Percentiles rank a stretch among this genome's conserved stretches.
These are phyloP conservation scores for Corythoichthys haematopterus DNA, from an alignment of 2,113 vertebrate species.

Conservation along the genomic window DNA sequence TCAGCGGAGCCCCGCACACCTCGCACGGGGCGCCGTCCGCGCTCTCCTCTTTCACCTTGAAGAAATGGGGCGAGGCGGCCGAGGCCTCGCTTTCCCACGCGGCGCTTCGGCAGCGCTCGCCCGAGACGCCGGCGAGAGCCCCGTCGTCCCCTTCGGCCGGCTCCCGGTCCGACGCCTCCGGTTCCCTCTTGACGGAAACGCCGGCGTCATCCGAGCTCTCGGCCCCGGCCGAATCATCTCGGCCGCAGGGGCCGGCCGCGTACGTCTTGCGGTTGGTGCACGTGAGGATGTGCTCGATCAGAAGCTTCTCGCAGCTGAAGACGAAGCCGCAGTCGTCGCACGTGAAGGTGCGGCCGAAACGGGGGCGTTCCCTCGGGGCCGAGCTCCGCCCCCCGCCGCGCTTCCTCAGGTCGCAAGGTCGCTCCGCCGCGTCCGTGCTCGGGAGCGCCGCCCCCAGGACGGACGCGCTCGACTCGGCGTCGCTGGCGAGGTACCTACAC, in stretches of 20 bases:
- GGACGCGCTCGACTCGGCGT: slow-evolving; percentile 51
- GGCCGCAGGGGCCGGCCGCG: slow-evolving; percentile 70
- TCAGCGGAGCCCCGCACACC: slow-evolving; percentile 83
- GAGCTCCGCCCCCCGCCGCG: slow-evolving; percentile 77
- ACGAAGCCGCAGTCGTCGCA: slow-evolving; percentile 98
- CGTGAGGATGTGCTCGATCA: slow-evolving; percentile 91
- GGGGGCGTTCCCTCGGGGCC: slow-evolving; percentile 83
- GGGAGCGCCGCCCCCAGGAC: slow-evolving; percentile 17
- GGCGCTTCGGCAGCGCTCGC: slow-evolving; percentile 64
- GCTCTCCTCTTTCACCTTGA: slow-evolving; percentile 58
- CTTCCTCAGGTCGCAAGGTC: slow-evolving; percentile 85
- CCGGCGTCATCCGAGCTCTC: slow-evolving; percentile 79
- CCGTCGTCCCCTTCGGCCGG: slow-evolving; percentile 58
- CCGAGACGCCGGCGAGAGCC: slow-evolving; percentile 71
- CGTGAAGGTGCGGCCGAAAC: slow-evolving; percentile 94
- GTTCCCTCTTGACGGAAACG: slow-evolving; percentile 86
- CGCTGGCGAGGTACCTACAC: slow-evolving; percentile 62
- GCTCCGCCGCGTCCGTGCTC: slow-evolving; percentile 55
- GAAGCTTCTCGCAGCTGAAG: slow-evolving; percentile 94
- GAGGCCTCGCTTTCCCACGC: slow-evolving; percentile 50
- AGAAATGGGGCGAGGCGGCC: slow-evolving; percentile 40
- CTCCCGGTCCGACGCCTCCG: slow-evolving; percentile 64
- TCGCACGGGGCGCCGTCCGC: slow-evolving; percentile 76
- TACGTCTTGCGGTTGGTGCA: slow-evolving; percentile 92
- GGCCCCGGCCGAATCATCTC: slow-evolving; percentile 79